Conservation (phyloP, 2,888 invertebrate genomes). For the Drosophila atroscutellata region DNA sequence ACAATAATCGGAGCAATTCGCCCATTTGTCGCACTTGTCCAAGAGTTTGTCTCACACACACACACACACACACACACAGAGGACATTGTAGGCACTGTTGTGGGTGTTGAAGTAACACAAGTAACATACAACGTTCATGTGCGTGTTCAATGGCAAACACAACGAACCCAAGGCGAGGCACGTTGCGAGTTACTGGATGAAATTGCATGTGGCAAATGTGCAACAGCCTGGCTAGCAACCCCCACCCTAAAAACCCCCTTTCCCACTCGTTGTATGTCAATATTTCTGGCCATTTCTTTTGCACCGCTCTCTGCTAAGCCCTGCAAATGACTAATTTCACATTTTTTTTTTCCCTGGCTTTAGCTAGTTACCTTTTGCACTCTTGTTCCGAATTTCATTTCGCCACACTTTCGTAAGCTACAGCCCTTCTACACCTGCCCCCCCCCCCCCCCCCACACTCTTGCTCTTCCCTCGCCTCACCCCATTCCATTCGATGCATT, state of each 20-base stretch:
- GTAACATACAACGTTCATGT: slow-evolving; percentile 53
- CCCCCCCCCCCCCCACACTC: background rate
- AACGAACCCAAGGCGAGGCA: background rate
- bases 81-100: background rate
- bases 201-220: slow-evolving; percentile 71
- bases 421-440: background rate
- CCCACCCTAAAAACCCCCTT: background rate
- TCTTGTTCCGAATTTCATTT: slow-evolving; percentile 45
- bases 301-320: background rate
- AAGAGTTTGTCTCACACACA: slow-evolving; percentile 28
- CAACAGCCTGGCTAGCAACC: slow-evolving; percentile 57
- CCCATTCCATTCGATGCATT: background rate
- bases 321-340: slow-evolving; percentile 62
- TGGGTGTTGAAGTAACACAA: slow-evolving; percentile 24
- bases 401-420: slow-evolving; percentile 26
- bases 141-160: slow-evolving; percentile 74
- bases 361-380: slow-evolving; percentile 25
- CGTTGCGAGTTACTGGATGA: slow-evolving; percentile 29
- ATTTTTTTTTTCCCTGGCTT: slow-evolving; percentile 20
- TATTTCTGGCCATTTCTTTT: background rate
- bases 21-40: slow-evolving; percentile 58
- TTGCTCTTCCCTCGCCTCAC: no score
- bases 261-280: background rate
- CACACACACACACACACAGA: slow-evolving; percentile 23
- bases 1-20: slow-evolving; percentile 58